Evolutionary conservation across 30 jellyfish, hydroid and myxozoan species (phyloP).

Genomic region (Morbakka virulenta): DNA sequence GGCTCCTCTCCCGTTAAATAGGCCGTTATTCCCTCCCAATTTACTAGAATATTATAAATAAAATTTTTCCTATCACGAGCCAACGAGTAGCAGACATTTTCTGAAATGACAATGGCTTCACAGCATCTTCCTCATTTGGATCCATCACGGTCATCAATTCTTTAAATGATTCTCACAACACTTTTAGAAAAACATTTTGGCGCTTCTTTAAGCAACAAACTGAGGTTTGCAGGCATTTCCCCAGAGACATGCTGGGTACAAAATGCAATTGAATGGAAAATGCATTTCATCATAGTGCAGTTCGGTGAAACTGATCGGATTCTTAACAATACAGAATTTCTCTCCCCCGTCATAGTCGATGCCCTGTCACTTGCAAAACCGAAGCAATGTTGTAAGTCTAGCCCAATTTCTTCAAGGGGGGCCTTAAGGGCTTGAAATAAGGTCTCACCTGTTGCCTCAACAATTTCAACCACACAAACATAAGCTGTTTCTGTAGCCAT

Average conservation of each 20-base stretch:
- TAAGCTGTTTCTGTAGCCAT: slow-evolving; percentile 19
- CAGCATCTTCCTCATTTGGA: slow-evolving; percentile 28
- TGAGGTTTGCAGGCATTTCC: slow-evolving; percentile 56
- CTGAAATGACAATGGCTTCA: slow-evolving; percentile 48
- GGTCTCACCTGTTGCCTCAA: slow-evolving; percentile 31
- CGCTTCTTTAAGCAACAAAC: slow-evolving; percentile 36
- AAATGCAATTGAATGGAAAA: slow-evolving; percentile 58
- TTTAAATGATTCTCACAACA: slow-evolving; percentile 36
- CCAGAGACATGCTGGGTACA: slow-evolving; percentile 35
- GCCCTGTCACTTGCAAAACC: slow-evolving; percentile 62
- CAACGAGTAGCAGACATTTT: slow-evolving; percentile 30
- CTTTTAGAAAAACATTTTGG: slow-evolving; percentile 52
- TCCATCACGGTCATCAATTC: slow-evolving; percentile 39
- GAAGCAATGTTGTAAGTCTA: slow-evolving; percentile 21
- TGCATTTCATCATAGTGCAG: slow-evolving; percentile 46
- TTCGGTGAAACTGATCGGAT: slow-evolving; percentile 33
- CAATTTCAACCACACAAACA: slow-evolving; percentile 38
- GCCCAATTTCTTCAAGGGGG: slow-evolving; percentile 8
- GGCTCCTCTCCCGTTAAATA: slow-evolving; percentile 50
- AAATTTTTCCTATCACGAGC: slow-evolving; percentile 52
- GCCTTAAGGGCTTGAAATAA: slow-evolving; percentile 18
- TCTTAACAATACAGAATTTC: slow-evolving; percentile 55
- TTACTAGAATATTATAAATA: slow-evolving; percentile 24
- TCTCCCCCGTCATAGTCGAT: slow-evolving; percentile 46
- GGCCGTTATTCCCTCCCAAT: slow-evolving; percentile 61